Evolutionary conservation across 2,113 vertebrate genomes (phyloP).

Genomic region (Petrocephalus microphthalmus): DNA sequence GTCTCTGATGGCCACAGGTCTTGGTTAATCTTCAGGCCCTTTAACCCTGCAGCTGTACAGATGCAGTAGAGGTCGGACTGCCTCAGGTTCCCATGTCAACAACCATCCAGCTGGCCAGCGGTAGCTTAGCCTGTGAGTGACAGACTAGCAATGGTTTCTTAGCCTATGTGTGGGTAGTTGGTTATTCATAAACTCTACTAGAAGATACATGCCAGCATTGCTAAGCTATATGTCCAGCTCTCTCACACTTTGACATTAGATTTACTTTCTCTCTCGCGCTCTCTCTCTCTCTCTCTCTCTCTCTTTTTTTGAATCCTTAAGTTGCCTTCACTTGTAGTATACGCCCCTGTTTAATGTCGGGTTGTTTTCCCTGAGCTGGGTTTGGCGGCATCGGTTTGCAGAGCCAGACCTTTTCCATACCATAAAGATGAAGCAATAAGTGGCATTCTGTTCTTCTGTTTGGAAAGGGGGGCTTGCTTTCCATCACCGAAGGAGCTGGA

Average conservation of each 20-base stretch:
- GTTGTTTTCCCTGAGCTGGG: conserved; percentile 44
- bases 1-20: neutral
- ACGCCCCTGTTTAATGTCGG: conserved; percentile 27
- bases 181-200: conserved; percentile 34
- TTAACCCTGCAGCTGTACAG: neutral
- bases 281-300: no score
- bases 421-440: conserved; percentile 81
- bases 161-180: neutral
- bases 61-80: neutral
- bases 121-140: neutral
- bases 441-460: no score
- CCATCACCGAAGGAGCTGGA: conserved; percentile 1
- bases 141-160: neutral
- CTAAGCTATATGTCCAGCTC: conserved; percentile 64
- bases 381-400: conserved; percentile 71
- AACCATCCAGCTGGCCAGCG: neutral
- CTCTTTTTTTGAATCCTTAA: conserved; percentile 62
- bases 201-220: conserved; percentile 44
- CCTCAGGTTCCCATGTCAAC: neutral
- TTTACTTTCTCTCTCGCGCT: no score
- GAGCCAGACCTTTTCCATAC: conserved; percentile 76
- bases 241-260: conserved; percentile 25
- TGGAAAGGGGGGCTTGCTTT: conserved; percentile 14
- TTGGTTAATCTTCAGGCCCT: neutral
- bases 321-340: neutral